Percentiles rank a stretch among this genome's conserved stretches.
Evolutionary conservation across 2,113 vertebrate genomes (phyloP).

Genomic region (Heloderma charlesbogerti): DNA sequence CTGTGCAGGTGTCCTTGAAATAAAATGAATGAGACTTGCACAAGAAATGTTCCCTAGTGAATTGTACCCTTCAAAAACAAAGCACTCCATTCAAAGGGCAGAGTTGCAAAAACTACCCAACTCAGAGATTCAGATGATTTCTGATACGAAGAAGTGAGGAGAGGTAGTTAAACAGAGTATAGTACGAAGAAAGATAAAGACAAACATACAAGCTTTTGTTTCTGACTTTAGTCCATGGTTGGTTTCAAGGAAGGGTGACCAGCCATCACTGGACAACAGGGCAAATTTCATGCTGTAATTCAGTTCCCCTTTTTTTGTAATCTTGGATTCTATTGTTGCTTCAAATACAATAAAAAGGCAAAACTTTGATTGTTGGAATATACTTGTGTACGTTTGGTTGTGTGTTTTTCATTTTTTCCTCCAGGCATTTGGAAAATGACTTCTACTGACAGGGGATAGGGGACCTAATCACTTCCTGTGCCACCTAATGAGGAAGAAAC

Average conservation of each 20-base stretch:
- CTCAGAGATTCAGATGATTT: constrained; percentile 27
- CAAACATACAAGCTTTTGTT: constrained; percentile 22
- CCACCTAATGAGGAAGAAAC: no score
- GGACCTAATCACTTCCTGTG: no score
- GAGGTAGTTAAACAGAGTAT: not conserved
- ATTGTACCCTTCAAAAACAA: fast-evolving
- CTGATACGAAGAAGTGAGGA: not conserved
- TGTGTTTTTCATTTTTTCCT: constrained; percentile 51
- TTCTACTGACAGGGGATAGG: not conserved
- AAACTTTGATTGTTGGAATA: constrained; percentile 61
- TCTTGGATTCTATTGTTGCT: constrained; percentile 67
- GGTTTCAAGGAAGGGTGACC: not conserved
- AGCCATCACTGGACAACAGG: constrained; percentile 28
- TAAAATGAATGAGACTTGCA: not conserved
- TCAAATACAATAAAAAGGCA: constrained; percentile 71
- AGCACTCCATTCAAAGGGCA: not conserved
- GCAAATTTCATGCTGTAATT: constrained; percentile 49
- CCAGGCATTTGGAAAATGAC: constrained; percentile 18
- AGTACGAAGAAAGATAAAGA: not conserved
- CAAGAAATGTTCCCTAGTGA: not conserved
- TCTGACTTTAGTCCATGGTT: not conserved
- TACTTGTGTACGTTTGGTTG: constrained; percentile 28
- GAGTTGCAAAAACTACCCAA: not conserved
- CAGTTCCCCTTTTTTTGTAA: constrained; percentile 69
- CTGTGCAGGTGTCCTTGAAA: not conserved